Conservation (phyloP, 2,797 vertebrate species). For the Parambassis ranga region DNA sequence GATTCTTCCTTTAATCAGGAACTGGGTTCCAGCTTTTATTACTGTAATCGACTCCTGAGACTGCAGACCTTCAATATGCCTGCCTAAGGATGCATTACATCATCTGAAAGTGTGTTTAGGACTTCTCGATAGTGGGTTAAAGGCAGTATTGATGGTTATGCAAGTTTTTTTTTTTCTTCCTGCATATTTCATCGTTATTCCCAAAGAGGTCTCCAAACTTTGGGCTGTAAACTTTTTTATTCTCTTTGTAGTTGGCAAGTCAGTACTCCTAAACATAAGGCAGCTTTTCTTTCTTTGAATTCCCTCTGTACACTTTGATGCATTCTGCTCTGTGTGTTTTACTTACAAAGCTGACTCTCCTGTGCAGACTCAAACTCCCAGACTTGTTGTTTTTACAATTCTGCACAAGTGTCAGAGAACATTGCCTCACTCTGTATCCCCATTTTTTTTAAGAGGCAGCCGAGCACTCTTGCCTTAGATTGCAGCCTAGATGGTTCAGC, state of each 20-base stretch:
- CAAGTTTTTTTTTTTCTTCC: slow-evolving; percentile 9
- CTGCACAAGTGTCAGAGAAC: not conserved
- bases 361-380: slow-evolving; percentile 2
- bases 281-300: slow-evolving; percentile 7
- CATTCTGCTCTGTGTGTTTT: slow-evolving; percentile 16
- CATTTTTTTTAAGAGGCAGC: not conserved
- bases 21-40: not conserved
- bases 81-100: not conserved
- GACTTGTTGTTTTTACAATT: not conserved
- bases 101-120: slow-evolving; percentile 15
- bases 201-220: slow-evolving; percentile 15
- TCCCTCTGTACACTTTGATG: slow-evolving; percentile 4
- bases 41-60: not conserved
- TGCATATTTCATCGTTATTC: slow-evolving; percentile 41
- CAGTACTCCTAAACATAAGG: slow-evolving; percentile 13
- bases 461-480: not conserved
- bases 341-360: slow-evolving; percentile 11
- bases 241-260: slow-evolving; percentile 30
- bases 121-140: not conserved
- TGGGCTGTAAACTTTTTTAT: not conserved
- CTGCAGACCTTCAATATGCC: not conserved
- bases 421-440: not conserved
- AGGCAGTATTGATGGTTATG: slow-evolving; percentile 12
- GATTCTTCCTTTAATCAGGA: too few species aligned
- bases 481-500: slow-evolving; percentile 11